phyloP scores from a whole-genome alignment of 2,797 vertebrate species.

The Staurois parvus region DNA sequence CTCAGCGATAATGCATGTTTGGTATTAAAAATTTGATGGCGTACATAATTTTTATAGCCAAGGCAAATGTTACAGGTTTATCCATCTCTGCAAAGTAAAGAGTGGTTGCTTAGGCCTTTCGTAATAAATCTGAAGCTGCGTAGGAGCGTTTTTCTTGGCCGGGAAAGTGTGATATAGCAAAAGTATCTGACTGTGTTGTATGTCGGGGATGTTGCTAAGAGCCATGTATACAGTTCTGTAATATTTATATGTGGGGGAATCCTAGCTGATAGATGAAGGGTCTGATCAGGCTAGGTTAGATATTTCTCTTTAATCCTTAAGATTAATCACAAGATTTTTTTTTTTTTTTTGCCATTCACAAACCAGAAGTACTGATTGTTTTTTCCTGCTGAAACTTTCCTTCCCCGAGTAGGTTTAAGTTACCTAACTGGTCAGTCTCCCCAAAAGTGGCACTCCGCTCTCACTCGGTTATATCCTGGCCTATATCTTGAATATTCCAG shows the following conservation, averaged over 20 bases:
- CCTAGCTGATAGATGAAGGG: conserved; percentile 6
- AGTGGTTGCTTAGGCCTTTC: conserved; percentile 55
- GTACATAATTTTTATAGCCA: conserved; percentile 63
- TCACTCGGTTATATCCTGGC: too few relatives aligned
- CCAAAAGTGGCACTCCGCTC: neutral
- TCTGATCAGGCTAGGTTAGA: neutral
- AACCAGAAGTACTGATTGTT: neutral
- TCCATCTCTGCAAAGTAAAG: conserved; percentile 59
- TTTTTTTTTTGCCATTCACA: too few relatives aligned
- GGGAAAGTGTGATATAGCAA: conserved; percentile 50
- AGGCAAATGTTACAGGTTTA: conserved; percentile 63
- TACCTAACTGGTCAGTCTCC: neutral
- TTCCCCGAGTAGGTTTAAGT: too few relatives aligned
- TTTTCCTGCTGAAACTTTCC: neutral
- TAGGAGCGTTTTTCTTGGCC: conserved; percentile 56
- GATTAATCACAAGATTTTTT: neutral
- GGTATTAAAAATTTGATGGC: conserved; percentile 64
- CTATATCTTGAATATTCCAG: neutral
- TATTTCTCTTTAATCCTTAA: neutral
- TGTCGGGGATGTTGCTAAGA: conserved; percentile 38
- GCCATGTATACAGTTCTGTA: conserved; percentile 10
- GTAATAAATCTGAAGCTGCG: conserved; percentile 58
- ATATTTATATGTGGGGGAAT: conserved; percentile 44
- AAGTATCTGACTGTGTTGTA: conserved; percentile 58
- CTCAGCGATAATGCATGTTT: conserved; percentile 63